Evolutionary conservation across 2,797 vertebrate genomes (phyloP).

Genomic region (Pelochelys cantorii): DNA sequence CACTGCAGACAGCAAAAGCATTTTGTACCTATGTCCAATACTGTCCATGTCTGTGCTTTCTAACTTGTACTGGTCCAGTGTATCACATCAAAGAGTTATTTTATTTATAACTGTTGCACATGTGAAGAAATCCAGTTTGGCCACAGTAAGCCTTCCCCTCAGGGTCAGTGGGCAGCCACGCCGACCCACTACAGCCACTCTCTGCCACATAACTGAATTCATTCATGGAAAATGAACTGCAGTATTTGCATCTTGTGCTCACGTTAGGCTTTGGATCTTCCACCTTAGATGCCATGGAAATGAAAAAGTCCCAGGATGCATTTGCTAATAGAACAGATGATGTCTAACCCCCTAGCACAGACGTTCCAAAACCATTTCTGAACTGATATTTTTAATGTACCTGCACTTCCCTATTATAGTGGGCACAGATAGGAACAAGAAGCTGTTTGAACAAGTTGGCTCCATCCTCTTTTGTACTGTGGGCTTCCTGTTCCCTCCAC

Average conservation of each 20-base stretch:
- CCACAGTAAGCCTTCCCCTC: no score
- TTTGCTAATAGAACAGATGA: not conserved
- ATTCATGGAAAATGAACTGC: not conserved
- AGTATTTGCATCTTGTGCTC: not conserved
- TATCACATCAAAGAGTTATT: not conserved
- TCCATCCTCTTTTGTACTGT: no score
- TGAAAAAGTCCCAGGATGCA: accelerated
- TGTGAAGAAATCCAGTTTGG: not conserved
- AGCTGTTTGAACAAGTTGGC: no score
- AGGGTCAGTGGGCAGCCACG: no score
- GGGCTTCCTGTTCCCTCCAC: no score
- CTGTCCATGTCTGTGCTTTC: not conserved
- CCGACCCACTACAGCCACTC: not conserved
- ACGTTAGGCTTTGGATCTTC: not conserved
- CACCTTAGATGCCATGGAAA: not conserved
- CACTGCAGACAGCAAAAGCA: not conserved
- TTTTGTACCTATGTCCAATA: not conserved
- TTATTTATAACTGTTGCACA: accelerated
- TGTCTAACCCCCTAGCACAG: not conserved
- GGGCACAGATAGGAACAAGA: no score
- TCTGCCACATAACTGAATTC: not conserved
- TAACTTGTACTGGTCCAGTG: accelerated
- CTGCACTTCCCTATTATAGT: not conserved
- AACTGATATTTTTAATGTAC: not conserved
- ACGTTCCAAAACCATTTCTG: not conserved